Evolutionary conservation across 2,797 vertebrate species (phyloP), one percentile per base, ranked within the genome.

Genomic region (Scyliorhinus canicula): DNA sequence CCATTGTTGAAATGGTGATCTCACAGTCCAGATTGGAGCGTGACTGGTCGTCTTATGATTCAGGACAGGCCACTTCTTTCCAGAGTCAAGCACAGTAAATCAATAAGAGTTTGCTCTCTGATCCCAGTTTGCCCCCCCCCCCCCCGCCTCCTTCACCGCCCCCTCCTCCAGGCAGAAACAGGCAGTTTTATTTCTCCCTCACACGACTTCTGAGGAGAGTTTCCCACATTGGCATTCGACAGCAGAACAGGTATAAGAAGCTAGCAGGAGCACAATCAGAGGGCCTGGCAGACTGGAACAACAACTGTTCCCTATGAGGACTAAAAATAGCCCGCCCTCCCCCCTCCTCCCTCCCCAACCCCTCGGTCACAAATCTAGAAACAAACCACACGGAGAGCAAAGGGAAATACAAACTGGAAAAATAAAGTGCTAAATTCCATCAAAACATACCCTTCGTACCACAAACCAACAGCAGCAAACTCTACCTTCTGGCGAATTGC

Each of bases 321-420:
- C 88, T 91, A 91, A 91, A 91, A 91, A 91, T 91, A 91, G 65
- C 57, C n/a, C 86, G 16, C 26, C n/a, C n/a, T n/a, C n/a, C n/a
- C n/a, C n/a, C n/a, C n/a, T n/a, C n/a, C n/a, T n/a, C n/a, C n/a
- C n/a, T n/a, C n/a, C n/a, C n/a, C n/a, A n/a, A 67, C 65, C 69
- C 69, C 69, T 24, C 3, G 4, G 52, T n/a, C 60, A 65, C 11
- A 1, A 1, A 4, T 6, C 16, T 6, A 63, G 4, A 21, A n/a
- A 63, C 35, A 11, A 24, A 63, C 14, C 35, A 3, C 7, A 40
- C 35, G 3, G 3, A 44, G 60, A 50, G 40, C 35, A 91, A 65
- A 65, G 60, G 26, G 19, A 31, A 55, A 57, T 14, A 35, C 28
- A 57, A 88, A 57, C 14, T 28, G 52, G 52, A 35, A 24, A 24